These are phyloP conservation scores for Patella pellucida DNA, from an alignment of 2,888 invertebrate species.

Conservation along the genomic window DNA sequence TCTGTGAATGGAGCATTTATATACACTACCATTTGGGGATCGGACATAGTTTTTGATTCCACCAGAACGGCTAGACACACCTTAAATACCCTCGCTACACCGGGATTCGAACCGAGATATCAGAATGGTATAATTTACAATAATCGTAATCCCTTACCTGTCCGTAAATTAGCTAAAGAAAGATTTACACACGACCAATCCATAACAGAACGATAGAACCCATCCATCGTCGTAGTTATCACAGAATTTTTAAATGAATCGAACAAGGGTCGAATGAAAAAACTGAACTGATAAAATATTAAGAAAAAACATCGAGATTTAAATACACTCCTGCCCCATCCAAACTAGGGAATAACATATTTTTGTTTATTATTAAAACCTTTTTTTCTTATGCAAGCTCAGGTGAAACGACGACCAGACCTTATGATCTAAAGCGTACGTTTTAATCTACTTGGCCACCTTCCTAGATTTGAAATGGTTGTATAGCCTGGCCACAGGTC, in stretches of 20 bases:
- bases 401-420: slow-evolving; percentile 49
- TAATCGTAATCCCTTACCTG: slow-evolving; percentile 36
- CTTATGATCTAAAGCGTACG: slow-evolving; percentile 62
- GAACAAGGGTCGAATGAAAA: slow-evolving; percentile 59
- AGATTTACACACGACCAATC: slow-evolving; percentile 50
- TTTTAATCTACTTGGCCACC: slow-evolving; percentile 41
- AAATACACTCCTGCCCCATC: too few species aligned
- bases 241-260: slow-evolving; percentile 52
- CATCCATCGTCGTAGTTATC: slow-evolving; percentile 34
- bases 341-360: too few species aligned
- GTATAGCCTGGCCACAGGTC: slow-evolving; percentile 53
- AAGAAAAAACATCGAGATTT: slow-evolving; percentile 29
- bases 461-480: slow-evolving; percentile 18
- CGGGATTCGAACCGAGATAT: too few species aligned
- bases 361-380: too few species aligned
- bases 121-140: too few species aligned
- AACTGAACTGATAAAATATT: slow-evolving; percentile 55
- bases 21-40: too few species aligned
- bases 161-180: slow-evolving; percentile 46
- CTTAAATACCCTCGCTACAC: too few species aligned
- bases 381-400: too few species aligned
- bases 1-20: too few species aligned
- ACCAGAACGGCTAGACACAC: too few species aligned
- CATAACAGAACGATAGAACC: slow-evolving; percentile 42
- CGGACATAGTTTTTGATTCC: too few species aligned